These are phyloP conservation scores for Epinephelus moara DNA, from an alignment of 2,113 vertebrate genomes.

Conservation along the genomic window DNA sequence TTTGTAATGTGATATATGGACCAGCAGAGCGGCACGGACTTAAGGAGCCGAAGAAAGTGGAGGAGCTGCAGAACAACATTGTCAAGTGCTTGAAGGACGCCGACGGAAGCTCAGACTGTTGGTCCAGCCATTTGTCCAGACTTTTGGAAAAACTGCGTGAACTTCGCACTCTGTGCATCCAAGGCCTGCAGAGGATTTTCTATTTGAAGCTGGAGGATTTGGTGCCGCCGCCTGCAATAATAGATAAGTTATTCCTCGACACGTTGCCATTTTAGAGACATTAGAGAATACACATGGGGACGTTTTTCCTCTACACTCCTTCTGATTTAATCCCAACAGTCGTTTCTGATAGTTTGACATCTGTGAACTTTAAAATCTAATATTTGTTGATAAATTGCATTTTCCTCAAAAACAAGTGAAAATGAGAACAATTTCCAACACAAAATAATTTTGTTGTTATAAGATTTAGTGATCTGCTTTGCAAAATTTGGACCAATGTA, in stretches of 20 bases:
- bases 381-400: neutral
- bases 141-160: conserved; percentile 96
- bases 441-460: too few species aligned
- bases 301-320: neutral
- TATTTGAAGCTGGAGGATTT: conserved; percentile 98
- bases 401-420: neutral
- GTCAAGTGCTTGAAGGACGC: conserved; percentile 94
- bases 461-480: neutral
- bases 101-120: conserved; percentile 84
- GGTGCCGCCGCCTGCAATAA: conserved; percentile 96
- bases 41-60: conserved; percentile 94
- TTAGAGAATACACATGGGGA: neutral
- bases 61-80: conserved; percentile 95
- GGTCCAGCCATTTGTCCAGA: conserved; percentile 92
- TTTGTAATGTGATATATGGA: neutral
- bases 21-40: conserved; percentile 93
- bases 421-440: neutral
- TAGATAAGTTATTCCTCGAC: conserved; percentile 98
- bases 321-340: neutral
- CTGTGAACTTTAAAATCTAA: conserved; percentile 3
- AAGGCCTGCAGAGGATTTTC: conserved; percentile 99
- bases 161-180: conserved; percentile 95
- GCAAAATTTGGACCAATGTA: neutral
- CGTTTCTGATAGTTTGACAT: conserved; percentile 12
- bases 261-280: conserved; percentile 93